phyloP scores from a whole-genome alignment of 1,140 invertebrate species.

The Heliothis virescens region DNA sequence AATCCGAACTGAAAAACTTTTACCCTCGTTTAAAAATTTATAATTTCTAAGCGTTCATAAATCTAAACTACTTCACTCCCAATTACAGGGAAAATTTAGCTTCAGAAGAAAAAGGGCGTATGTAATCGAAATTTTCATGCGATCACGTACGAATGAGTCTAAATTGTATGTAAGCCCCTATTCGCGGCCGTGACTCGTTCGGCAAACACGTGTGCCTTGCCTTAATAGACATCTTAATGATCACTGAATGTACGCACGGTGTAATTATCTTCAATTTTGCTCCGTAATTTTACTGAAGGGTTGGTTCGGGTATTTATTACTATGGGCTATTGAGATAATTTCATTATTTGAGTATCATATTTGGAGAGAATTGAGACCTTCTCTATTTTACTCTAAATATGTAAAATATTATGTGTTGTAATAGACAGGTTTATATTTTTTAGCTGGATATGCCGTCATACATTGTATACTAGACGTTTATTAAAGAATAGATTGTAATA shows the following conservation, averaged over 20 bases:
- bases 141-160: slow-evolving; percentile 30
- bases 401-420: too few relatives aligned
- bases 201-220: slow-evolving; percentile 31
- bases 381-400: too few relatives aligned
- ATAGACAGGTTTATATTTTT: too few relatives aligned
- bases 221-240: slow-evolving; percentile 50
- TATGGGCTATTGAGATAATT: neutral
- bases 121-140: slow-evolving; percentile 4
- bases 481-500: too few relatives aligned
- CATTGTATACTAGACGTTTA: too few relatives aligned
- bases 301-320: neutral
- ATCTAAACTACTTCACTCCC: neutral
- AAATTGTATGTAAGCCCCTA: slow-evolving; percentile 43
- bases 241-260: slow-evolving; percentile 24
- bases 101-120: slow-evolving; percentile 12
- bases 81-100: slow-evolving; percentile 19
- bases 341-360: neutral
- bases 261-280: slow-evolving; percentile 31
- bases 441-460: too few relatives aligned
- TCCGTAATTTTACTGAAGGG: slow-evolving; percentile 15
- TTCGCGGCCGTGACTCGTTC: slow-evolving; percentile 40
- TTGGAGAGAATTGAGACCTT: too few relatives aligned
- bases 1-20: too few relatives aligned
- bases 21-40: too few relatives aligned
- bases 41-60: neutral